Base-by-base conservation (phyloP, 2,888 invertebrate genomes). In the Dryomyza anilis region DNA sequence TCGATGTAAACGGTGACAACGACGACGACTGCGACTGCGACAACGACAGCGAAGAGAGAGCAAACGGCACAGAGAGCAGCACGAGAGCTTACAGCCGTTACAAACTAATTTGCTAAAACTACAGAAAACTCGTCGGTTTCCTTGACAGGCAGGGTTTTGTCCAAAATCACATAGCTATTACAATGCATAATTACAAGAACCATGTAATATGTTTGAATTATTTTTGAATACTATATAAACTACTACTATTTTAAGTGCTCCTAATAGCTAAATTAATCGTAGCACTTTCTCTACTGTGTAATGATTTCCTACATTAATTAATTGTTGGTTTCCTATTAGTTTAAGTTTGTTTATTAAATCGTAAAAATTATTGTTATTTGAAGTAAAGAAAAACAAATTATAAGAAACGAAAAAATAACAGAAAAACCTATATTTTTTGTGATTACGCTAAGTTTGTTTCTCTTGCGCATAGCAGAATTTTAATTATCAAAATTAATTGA, bases 1-100 rank as follows among this genome's bases (percentile, higher is more conserved):
- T 74, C 80, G 63, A 81, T 81, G 65, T 81, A 80, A 79, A 25
- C 2, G 21, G 21, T n/a, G 25, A 14, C 39, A 14, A 36, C 19
- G 55, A 19, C n/a, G 29, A 12, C 7, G 5, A 19, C 55, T 21
- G 27, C 8, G 48, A 50, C 12, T n/a, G n/a, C 46, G 21, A 7
- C 46, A 46, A 8, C 46, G 21, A 7, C 46, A 46, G 8, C 19
- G 48, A 48, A 48, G 3, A 12, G 19, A 19, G 12, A 48, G 33
- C 7, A 33, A 7, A 23, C 21, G 25, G 25, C 23, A 25, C 50
- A 14, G 50, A 12, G 25, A 50, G 50, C 46, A 25, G 23, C 7
- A 48, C 23, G 4, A 48, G 4, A 48, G 23, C 39, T 21, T 23
- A 12, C 16, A n/a, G 33, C 33, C 21, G 33, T 6, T 55, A n/a